These are phyloP conservation scores for Oryzias dopingdopingensis DNA, from an alignment of 2,797 vertebrate genomes.

Conservation along the genomic window DNA sequence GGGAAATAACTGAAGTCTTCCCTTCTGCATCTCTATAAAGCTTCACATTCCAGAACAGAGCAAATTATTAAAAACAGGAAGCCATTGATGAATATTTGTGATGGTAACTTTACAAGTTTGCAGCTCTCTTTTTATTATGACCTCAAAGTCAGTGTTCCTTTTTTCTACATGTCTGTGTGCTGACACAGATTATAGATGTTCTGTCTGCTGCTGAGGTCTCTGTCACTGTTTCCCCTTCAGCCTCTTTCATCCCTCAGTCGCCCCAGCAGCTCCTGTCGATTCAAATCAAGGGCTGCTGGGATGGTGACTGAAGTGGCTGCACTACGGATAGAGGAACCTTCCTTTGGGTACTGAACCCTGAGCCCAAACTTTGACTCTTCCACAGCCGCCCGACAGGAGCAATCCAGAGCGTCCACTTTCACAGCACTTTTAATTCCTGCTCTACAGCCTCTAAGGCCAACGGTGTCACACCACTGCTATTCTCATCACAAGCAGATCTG, in stretches of 20 bases:
- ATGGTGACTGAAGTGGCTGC: slow-evolving; percentile 69
- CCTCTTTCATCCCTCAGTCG: slow-evolving; percentile 65
- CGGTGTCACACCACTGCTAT: slow-evolving; percentile 66
- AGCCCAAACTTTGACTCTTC: slow-evolving; percentile 58
- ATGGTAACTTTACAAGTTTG: slow-evolving; percentile 1
- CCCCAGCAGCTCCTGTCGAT: slow-evolving; percentile 68
- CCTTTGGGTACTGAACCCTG: slow-evolving; percentile 58
- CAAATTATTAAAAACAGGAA: not conserved
- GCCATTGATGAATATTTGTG: not conserved
- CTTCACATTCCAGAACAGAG: no score
- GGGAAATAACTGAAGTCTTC: no score
- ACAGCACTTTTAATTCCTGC: slow-evolving; percentile 48
- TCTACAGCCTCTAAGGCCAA: slow-evolving; percentile 39
- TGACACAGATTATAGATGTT: slow-evolving; percentile 43
- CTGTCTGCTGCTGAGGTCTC: slow-evolving; percentile 40
- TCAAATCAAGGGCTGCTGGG: slow-evolving; percentile 66
- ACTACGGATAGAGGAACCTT: slow-evolving; percentile 65
- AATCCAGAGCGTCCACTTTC: slow-evolving; percentile 25
- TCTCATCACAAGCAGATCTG: slow-evolving; percentile 32
- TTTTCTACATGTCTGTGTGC: slow-evolving; percentile 31
- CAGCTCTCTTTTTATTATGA: slow-evolving; percentile 2
- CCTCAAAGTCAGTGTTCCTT: not conserved
- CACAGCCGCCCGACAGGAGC: slow-evolving; percentile 62
- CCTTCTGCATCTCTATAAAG: no score
- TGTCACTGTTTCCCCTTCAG: slow-evolving; percentile 51